Evolutionary conservation across 2,113 vertebrate species (phyloP), one percentile per base, ranked within the genome.

Genomic region (Orthonyx spaldingii): DNA sequence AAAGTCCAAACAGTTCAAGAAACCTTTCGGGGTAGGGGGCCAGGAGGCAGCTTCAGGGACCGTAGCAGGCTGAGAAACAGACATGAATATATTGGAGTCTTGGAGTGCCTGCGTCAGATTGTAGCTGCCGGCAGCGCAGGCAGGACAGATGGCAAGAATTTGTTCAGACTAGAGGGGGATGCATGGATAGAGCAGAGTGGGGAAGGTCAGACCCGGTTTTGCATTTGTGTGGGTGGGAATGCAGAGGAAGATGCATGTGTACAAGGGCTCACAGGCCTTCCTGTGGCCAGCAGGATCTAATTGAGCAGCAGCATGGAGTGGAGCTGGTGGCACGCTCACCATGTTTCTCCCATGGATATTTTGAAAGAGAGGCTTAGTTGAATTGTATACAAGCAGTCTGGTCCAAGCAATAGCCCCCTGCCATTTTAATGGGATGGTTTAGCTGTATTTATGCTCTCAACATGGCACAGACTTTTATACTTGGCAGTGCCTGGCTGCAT

Each of bases 171-270:
- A 4, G 59, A 27, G 60, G 60, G 47, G 56, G 52, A 37, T 81
- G 24, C 35, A 16, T 23, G 83, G 84, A 84, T 68, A 71, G 55
- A 88, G 82, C 82, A 83, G 72, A 84, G 52, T 12, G 32, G 39
- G 76, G 76, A 89, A 95, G 89, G 93, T 93, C 91, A 95, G 69
- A 33, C 91, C 22, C 5, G 0, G 77, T 44, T 97, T 93, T 93
- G 61, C 32, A 23, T 71, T 93, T 93, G 81, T 79, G 95, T 94
- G 87, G 89, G 91, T 94, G 78, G 95, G 81, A 91, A 91, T 87
- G 53, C 33, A 82, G 84, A 84, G 64, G 52, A 76, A 57, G 65
- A 72, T 81, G n/a, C 27, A 46, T 9, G n/a, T 92, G 52, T 84
- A 52, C 57, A 61, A 79, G 60, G 84, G 37, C 70, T 93, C 49